Base-by-base conservation (phyloP, 2,888 invertebrate genomes). In the Oscheius sp. region DNA sequence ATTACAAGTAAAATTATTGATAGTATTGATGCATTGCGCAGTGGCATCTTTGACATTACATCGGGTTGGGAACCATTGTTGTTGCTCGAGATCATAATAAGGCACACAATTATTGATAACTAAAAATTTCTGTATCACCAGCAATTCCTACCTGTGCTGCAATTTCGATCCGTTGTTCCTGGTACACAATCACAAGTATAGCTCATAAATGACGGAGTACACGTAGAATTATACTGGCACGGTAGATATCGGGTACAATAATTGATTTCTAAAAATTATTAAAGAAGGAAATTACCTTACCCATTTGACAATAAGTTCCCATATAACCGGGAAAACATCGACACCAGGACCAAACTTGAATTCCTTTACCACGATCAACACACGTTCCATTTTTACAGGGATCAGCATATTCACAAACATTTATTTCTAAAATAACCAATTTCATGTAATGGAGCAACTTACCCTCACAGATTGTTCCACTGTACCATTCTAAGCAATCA, bases 201-300 rank as follows among this genome's bases (percentile, higher is more conserved):
- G 6, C 29, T 46, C 29, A 25, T 41, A 45, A 59, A 59, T 18
- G 72, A 72, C 52, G 76, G 73, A 46, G 73, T 74, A 55, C 78
- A 78, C 21, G 69, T 72, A 49, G 71, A 74, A 16, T 56, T 75
- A 27, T 78, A 76, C 59, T 74, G 41, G 55, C 78, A 78, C 3
- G 78, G 78, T 16, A 41, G 43, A 9, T 74, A 72, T 43, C 69
- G 68, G 16, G 72, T 73, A 29, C 66, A 75, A 6, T 71, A 66
- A 25, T 66, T 49, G 23, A 27, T 41, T 16, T 23, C 49, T 52
- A 29, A 29, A 52, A 66, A 25, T 2, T 18, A 61, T 16, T 12
- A 12, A 23, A 2, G 18, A 2, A 18, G 18, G 63, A 43, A 61
- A 16, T n/a, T 12, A n/a, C 12, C 43, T 43, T 53, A 69, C 55